Percentiles rank a stretch among this genome's conserved stretches.
phyloP scores from a whole-genome alignment of 2,888 invertebrate species.

The Diplolepis rosae region DNA sequence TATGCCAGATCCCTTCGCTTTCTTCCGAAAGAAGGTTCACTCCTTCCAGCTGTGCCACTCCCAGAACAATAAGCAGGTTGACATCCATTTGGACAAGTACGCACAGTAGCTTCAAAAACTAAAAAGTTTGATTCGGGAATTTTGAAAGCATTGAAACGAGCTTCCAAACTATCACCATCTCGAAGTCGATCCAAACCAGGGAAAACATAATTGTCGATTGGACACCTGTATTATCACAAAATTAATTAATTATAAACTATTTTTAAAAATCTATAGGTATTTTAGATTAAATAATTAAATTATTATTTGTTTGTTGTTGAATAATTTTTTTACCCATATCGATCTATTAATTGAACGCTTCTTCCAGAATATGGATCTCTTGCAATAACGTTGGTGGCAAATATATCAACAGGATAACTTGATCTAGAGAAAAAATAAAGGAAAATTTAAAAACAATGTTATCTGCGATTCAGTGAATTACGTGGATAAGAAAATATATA shows the following conservation, averaged over 20 bases:
- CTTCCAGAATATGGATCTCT: conserved; percentile 94
- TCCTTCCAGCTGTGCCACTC: conserved; percentile 83
- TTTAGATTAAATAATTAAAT: too few relatives aligned
- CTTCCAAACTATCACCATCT: conserved; percentile 90
- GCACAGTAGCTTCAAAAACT: conserved; percentile 93
- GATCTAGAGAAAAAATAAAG: conserved; percentile 72
- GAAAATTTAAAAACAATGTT: too few relatives aligned
- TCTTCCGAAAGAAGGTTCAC: conserved; percentile 88
- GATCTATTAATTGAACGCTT: conserved; percentile 91
- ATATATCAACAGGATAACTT: conserved; percentile 91
- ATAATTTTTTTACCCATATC: conserved; percentile 82
- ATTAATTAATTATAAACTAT: conserved; percentile 1
- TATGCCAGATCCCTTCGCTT: conserved; percentile 77
- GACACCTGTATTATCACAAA: conserved; percentile 79
- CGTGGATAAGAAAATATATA: too few relatives aligned
- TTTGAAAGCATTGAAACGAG: conserved; percentile 94
- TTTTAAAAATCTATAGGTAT: not conserved
- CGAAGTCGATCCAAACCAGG: conserved; percentile 91
- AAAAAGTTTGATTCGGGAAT: conserved; percentile 95
- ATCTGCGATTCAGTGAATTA: too few relatives aligned
- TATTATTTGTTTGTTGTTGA: too few relatives aligned
- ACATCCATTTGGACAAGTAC: conserved; percentile 91
- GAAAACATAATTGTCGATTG: conserved; percentile 93
- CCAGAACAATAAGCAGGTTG: conserved; percentile 90
- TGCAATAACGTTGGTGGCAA: conserved; percentile 94